Evolutionary conservation across 2,888 invertebrate species (phyloP).

Genomic region (Junonia oenone): DNA sequence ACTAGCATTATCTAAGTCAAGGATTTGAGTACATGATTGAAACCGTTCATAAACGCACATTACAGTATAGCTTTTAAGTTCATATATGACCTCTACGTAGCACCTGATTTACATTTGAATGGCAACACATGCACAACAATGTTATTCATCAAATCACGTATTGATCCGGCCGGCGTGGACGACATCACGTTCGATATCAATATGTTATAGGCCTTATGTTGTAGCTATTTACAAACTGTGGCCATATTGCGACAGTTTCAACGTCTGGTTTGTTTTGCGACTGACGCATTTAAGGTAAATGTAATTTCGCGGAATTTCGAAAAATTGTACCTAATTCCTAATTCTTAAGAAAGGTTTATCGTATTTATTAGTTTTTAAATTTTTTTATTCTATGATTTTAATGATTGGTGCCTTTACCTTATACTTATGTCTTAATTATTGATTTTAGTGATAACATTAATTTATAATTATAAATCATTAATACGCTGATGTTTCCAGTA

Average conservation of each 20-base stretch:
- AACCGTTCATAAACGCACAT: neutral
- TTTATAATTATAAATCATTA: too few species aligned
- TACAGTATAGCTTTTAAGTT: neutral
- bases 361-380: too few species aligned
- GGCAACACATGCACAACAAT: constrained; percentile 6
- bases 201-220: neutral
- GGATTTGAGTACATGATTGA: too few species aligned
- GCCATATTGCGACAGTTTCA: neutral
- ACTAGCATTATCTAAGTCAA: too few species aligned
- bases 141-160: constrained; percentile 16
- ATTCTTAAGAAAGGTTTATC: too few species aligned
- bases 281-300: neutral
- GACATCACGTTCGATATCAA: neutral
- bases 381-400: too few species aligned
- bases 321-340: too few species aligned
- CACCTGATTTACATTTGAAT: neutral
- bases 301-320: too few species aligned
- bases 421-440: too few species aligned
- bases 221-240: neutral
- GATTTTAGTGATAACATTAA: too few species aligned
- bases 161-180: neutral
- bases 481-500: too few species aligned
- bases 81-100: neutral
- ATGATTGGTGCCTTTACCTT: too few species aligned
- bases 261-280: neutral